Base-by-base conservation (phyloP, 2,888 invertebrate genomes). In the Dusona sp. region DNA sequence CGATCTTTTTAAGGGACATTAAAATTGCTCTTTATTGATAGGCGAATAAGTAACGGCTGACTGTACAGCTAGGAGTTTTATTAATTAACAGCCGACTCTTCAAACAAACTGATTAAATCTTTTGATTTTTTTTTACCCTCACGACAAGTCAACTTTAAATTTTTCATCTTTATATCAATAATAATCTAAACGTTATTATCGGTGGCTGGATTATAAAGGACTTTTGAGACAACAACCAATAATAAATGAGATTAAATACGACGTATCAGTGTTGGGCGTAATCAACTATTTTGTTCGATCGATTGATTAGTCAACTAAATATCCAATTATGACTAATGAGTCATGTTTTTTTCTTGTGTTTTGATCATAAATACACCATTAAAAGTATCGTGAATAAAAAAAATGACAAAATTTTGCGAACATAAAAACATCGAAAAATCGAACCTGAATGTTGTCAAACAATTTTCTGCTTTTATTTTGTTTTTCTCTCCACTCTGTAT, bases 1-100 rank as follows among this genome's bases (percentile, higher is more conserved):
- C 88, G 87, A 88, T 87, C 79, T 86, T 84, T 88, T 80, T 86
- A 70, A 29, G 29, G n/a, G 70, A 29, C 74, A 92, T 70, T 91
- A 89, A 87, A 92, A 91, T 92, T 92, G 92, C 91, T 25, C 89
- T 91, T 92, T 90, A 91, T 92, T 91, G 91, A 90, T 91, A 92
- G 91, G 90, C 90, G 88, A 92, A 75, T 89, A 90, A 92, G 91
- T 93, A 92, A 91, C 90, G 92, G 91, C 91, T 80, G 73, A 73
- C 83, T 79, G 77, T 80, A 80, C 80, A 65, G 51, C 64, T 68
- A 78, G 88, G 80, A 83, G 42, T 78, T 83, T 68, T 90, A 85
- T 88, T 85, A 89, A 89, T 88, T 86, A 90, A 88, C 88, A 86
- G 73, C 82, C 87, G 87, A 80, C 85, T 88, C 86, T 88, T 88